Base-by-base conservation (phyloP, 1,140 invertebrate genomes). In the Drosophila leontia region DNA sequence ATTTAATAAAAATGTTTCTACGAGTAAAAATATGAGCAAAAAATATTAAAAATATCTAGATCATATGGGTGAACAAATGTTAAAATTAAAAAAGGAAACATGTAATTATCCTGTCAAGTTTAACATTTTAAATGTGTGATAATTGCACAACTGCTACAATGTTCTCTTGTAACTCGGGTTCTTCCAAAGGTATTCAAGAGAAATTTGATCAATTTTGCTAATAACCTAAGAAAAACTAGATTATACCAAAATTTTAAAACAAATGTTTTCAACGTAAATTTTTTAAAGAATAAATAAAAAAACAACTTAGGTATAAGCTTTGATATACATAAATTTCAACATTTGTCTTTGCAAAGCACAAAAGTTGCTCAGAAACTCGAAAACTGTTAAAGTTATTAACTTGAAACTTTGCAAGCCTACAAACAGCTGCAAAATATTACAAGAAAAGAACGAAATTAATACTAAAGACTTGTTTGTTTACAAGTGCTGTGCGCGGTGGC, bases 341-440 rank as follows among this genome's bases (percentile, higher is more conserved):
- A 2, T 26, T 50, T 50, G 2, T 8, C 19, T 60, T 15, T 19
- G 8, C 13, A 15, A 23, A 15, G 9, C n/a, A 19, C n/a, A 34
- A 34, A 51, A 51, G n/a, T 23, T 55, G 12, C 17, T 3, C 23
- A 26, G 7, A 13, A 51, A 35, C 15, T 13, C 23, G 7, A 37
- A 45, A 35, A 17, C 15, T n/a, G n/a, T 56, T 39, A 32, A 57
- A 56, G 48, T 6, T 57, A 19, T 32, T 19, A 56, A 55, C 17
- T 35, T 55, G 1, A 17, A 29, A 55, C 59, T 34, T 61, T 48
- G 13, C 19, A 35, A 34, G 19, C 47, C 59, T 17, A 56, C n/a
- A 53, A 51, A 51, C 17, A 55, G 53, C 53, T 55, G 34, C 19
- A 37, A 55, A 39, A 23, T 39, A 39, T 55, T 55, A 55, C 53